Percentiles rank a stretch among this genome's conserved stretches.
Conservation (phyloP, 2,113 vertebrate species). For the Bubo scandiacus region DNA sequence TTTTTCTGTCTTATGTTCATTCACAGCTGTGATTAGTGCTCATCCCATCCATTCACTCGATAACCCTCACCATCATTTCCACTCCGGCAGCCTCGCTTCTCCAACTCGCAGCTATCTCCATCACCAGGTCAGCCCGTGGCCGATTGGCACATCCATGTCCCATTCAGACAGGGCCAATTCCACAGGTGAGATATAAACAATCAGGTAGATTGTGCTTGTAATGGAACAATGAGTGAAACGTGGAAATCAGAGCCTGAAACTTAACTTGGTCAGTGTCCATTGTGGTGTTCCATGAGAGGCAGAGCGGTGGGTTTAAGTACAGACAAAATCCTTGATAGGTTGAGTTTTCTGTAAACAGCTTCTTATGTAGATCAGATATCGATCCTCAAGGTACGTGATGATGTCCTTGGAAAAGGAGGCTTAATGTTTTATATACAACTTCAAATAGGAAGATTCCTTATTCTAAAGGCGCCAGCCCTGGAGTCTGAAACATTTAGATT, state of each 20-base stretch:
- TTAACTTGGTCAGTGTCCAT: neutral
- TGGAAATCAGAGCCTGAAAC: neutral
- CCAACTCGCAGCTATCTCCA: constrained; percentile 93
- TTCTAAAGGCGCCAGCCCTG: neutral
- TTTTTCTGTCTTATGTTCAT: constrained; percentile 87
- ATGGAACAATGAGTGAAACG: neutral
- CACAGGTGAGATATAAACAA: constrained; percentile 86
- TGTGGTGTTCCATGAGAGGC: neutral
- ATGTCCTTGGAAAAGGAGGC: neutral
- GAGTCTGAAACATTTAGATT: neutral
- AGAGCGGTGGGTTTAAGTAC: neutral
- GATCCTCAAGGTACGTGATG: neutral
- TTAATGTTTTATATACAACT: neutral
- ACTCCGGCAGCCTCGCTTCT: constrained; percentile 93
- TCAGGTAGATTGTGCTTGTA: neutral
- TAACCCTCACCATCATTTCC: constrained; percentile 99
- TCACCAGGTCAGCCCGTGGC: constrained; percentile 86
- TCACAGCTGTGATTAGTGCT: constrained; percentile 99
- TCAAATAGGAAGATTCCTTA: neutral
- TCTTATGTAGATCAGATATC: neutral
- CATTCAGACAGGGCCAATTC: constrained; percentile 95
- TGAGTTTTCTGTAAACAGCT: neutral
- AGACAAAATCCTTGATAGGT: neutral
- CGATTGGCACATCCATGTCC: constrained; percentile 86
- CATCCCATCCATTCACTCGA: constrained; percentile 99